A percentile compares a stretch with the other conserved stretches of the same genome.
phyloP scores from a whole-genome alignment of 2,113 vertebrate genomes.

The Callospermophilus lateralis region DNA sequence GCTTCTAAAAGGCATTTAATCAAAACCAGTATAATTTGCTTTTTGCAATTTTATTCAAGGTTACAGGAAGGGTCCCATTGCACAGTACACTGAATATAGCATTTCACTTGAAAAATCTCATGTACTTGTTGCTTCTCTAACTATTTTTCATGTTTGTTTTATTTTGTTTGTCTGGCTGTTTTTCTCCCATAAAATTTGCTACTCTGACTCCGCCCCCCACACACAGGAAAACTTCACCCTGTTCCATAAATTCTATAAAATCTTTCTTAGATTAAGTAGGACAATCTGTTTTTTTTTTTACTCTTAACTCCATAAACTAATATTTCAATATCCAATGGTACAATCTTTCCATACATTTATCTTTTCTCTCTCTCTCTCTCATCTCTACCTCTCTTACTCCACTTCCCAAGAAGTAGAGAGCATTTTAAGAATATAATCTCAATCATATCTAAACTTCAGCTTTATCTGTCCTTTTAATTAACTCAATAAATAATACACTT shows the following conservation, averaged over 20 bases:
- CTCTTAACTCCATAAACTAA: background rate
- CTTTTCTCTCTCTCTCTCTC: background rate
- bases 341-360: background rate
- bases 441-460: background rate
- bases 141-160: background rate
- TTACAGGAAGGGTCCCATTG: conserved; percentile 24
- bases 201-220: background rate
- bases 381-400: background rate
- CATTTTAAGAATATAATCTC: background rate
- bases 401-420: no score
- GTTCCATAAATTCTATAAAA: background rate
- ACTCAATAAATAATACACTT: background rate
- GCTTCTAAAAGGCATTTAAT: conserved; percentile 11
- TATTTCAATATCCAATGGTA: background rate
- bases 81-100: background rate
- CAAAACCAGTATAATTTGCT: background rate
- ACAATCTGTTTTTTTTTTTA: background rate
- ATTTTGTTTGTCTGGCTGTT: background rate
- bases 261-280: background rate
- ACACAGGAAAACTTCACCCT: background rate
- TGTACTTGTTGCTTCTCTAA: background rate
- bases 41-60: conserved; percentile 41
- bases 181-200: background rate
- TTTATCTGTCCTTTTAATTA: background rate
- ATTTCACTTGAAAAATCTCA: background rate